phyloP scores from a whole-genome alignment of 2,888 invertebrate genomes.

The Cylloceria caligata region DNA sequence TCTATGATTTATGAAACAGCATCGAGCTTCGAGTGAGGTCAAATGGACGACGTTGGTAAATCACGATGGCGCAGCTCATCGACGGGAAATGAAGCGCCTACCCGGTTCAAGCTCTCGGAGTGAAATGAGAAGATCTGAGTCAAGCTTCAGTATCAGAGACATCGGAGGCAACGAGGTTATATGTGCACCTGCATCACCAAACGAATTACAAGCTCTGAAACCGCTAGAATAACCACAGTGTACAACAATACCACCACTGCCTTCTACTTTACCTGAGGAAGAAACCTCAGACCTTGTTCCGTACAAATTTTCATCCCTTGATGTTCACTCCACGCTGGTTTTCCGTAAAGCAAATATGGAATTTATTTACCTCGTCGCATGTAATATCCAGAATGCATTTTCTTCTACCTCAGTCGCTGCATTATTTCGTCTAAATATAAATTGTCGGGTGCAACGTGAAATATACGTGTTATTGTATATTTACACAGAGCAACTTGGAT shows the following conservation, averaged over 20 bases:
- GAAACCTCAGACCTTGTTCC: conserved; percentile 35
- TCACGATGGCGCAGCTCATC: conserved; percentile 18
- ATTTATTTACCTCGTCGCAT: conserved; percentile 51
- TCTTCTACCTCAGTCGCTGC: conserved; percentile 5
- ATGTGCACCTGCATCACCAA: conserved; percentile 25
- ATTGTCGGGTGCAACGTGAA: not conserved
- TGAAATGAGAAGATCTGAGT: not conserved
- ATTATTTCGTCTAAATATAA: conserved; percentile 35
- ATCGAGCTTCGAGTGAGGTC: not conserved
- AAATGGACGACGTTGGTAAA: conserved; percentile 14
- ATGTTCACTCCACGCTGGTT: conserved; percentile 21
- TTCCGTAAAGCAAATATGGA: conserved; percentile 45
- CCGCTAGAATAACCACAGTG: conserved; percentile 46
- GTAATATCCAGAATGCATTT: conserved; percentile 47
- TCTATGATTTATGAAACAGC: not conserved
- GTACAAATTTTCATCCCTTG: conserved; percentile 29
- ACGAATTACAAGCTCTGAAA: conserved; percentile 56
- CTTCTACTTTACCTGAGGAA: conserved; percentile 21
- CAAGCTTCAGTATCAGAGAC: conserved; percentile 26
- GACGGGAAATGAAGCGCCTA: conserved; percentile 20
- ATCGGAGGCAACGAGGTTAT: conserved; percentile 7
- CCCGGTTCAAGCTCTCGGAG: not conserved
- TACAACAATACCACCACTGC: conserved; percentile 16
- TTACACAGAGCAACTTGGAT: not conserved
- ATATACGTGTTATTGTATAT: not conserved